Conservation (phyloP, 2,888 invertebrate species). For the Meteorus cinctellus region DNA sequence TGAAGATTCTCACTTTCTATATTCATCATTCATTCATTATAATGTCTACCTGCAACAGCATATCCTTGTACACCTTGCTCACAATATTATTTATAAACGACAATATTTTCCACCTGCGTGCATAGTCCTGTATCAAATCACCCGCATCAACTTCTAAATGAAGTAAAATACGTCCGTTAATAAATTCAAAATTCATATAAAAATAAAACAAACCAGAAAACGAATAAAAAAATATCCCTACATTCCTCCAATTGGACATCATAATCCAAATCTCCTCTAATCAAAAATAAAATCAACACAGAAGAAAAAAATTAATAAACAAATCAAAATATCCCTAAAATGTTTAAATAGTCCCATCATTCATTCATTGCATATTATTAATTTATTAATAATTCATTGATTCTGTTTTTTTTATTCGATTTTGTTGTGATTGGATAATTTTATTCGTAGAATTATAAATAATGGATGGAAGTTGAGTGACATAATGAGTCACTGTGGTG, state of each 20-base stretch:
- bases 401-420: not conserved
- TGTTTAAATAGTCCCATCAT: not conserved
- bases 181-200: not conserved
- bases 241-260: too few species aligned
- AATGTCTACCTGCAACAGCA: conserved; percentile 25
- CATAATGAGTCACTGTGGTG: conserved; percentile 64
- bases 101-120: conserved; percentile 8
- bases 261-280: too few species aligned
- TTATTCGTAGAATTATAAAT: not conserved
- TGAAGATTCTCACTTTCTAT: too few species aligned
- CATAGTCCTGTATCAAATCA: not conserved
- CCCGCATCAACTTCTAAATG: not conserved
- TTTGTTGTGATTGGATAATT: not conserved
- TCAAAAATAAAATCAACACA: too few species aligned
- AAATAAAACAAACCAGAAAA: not conserved
- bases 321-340: too few species aligned
- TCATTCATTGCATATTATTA: not conserved
- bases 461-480: conserved; percentile 56
- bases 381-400: not conserved
- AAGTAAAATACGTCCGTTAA: not conserved
- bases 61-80: conserved; percentile 61
- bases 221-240: not conserved
- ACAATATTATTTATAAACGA: not conserved
- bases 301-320: too few species aligned
- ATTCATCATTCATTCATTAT: too few species aligned